These are phyloP conservation scores for Baryphthengus martii DNA, from an alignment of 2,113 vertebrate species.

Conservation along the genomic window DNA sequence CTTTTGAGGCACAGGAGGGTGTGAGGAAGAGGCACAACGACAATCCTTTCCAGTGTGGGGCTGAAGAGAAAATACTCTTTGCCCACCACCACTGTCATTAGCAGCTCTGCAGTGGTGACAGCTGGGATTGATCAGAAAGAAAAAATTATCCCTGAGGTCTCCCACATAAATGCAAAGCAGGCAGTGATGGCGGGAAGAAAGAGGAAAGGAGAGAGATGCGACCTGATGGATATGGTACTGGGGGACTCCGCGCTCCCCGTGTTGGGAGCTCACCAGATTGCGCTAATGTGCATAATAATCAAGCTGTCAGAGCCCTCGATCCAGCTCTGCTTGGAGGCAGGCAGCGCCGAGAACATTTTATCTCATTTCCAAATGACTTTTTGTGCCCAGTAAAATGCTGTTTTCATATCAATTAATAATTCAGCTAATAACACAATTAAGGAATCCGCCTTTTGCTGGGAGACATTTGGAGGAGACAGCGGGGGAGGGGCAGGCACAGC, in stretches of 20 bases:
- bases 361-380: slow-evolving; percentile 75
- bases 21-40: not conserved
- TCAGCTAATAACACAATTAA: slow-evolving; percentile 74
- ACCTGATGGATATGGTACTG: slow-evolving; percentile 23
- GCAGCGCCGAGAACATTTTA: slow-evolving; percentile 51
- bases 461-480: slow-evolving; percentile 44
- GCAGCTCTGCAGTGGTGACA: not conserved
- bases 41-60: not conserved
- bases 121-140: slow-evolving; percentile 32
- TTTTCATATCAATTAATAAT: slow-evolving; percentile 80
- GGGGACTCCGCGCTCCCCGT: not conserved
- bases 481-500: slow-evolving; percentile 15
- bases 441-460: slow-evolving; percentile 56
- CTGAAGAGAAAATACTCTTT: not conserved
- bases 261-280: slow-evolving; percentile 48
- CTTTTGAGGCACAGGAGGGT: not conserved
- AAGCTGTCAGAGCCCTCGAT: slow-evolving; percentile 59
- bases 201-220: not conserved
- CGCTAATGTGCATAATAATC: slow-evolving; percentile 62
- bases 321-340: slow-evolving; percentile 41
- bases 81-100: not conserved
- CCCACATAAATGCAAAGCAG: slow-evolving; percentile 46
- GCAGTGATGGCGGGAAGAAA: not conserved
- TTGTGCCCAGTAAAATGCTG: slow-evolving; percentile 72
- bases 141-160: slow-evolving; percentile 19